Base-by-base conservation (phyloP, 2,888 invertebrate species). In the Melinopterus prodromus region DNA sequence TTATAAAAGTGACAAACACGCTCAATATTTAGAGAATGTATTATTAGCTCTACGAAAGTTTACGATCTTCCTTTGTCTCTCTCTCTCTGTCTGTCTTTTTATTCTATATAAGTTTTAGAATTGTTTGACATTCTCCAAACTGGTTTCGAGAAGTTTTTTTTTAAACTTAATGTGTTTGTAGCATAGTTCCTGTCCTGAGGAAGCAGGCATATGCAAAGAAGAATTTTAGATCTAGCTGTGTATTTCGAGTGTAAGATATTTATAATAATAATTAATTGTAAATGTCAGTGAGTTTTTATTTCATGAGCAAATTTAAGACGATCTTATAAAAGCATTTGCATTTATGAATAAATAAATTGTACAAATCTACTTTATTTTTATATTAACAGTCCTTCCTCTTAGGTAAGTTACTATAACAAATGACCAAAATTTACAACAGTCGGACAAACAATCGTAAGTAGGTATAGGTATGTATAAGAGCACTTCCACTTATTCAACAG, bases 231-330 rank as follows among this genome's bases (percentile, higher is more conserved):
- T 88, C 88, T 89, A 88, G 88, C 85, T 85, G 85, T 82, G 87
- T 89, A 89, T 89, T 88, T 89, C 88, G 88, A 88, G 88, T 90
- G 90, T 90, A 90, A 89, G 89, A 90, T 90, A 90, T 90, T 90
- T 90, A 89, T 89, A 89, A 86, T 88, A 89, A 89, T 90, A 90
- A 89, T 89, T 89, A 89, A 89, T 89, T 89, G 89, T 89, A 88
- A 89, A 88, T 89, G 88, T 88, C 82, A 81, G 16, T 82, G 79
- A 77, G 78, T 80, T 78, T 82, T 78, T 80, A 70, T 82, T 80
- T 81, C 15, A 12, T 26, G 26, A 26, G 26, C 26, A 53, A 53
- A 53, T 53, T 53, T 53, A 53, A 53, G 53, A 53, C 53, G 53
- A 53, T 53, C 53, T 53, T 53, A 53, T 53, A 53, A 53, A 53